Conservation (phyloP, 2,888 invertebrate species). For the Hesperia comma region DNA sequence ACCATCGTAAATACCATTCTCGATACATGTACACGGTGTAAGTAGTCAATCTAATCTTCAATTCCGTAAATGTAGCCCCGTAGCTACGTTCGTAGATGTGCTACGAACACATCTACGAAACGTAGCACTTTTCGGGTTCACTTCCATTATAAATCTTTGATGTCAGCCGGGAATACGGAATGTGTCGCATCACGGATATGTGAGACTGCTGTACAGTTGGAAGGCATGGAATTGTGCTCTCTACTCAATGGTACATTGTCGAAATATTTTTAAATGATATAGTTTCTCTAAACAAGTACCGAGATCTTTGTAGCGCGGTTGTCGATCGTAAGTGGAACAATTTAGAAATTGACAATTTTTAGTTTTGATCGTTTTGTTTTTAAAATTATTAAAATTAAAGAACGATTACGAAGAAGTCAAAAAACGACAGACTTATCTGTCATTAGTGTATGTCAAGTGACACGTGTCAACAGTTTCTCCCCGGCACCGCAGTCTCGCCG, state of each 20-base stretch:
- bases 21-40: not conserved
- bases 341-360: no score
- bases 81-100: not conserved
- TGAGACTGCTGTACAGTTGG: not conserved
- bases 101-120: not conserved
- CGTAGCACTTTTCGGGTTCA: constrained; percentile 6
- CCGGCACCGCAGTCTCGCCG: no score
- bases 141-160: constrained; percentile 17
- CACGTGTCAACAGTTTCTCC: no score
- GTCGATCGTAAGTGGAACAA: no score
- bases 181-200: constrained; percentile 3
- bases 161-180: constrained; percentile 2
- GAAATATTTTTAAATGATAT: not conserved
- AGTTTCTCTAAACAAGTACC: no score
- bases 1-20: no score
- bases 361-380: no score
- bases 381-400: no score
- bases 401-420: no score
- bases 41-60: constrained; percentile 12
- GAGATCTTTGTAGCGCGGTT: no score
- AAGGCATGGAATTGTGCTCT: not conserved
- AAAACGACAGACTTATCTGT: no score
- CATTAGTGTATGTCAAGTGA: no score
- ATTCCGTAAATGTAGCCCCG: constrained; percentile 2
- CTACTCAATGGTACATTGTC: not conserved